Base-by-base conservation (phyloP, 2,113 vertebrate species). In the Tylochromis polylepis region DNA sequence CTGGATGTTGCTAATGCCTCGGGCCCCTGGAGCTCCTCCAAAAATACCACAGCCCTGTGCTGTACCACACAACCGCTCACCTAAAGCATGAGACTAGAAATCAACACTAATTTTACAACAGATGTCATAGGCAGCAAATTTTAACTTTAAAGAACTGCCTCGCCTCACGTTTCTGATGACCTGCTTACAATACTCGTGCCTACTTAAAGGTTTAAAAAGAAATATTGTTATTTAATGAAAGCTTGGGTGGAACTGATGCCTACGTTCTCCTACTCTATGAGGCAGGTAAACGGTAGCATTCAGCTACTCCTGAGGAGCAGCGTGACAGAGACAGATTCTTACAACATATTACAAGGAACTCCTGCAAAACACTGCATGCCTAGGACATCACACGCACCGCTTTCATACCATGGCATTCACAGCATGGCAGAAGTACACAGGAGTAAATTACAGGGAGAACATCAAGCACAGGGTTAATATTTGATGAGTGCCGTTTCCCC, bases 31-130 rank as follows among this genome's bases (percentile, higher is more conserved):
- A 91, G 87, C 38, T 80, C 62, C 84, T 93, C 90, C 93, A 89
- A 92, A 95, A 94, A 95, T 94, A 94, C 91, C 89, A 91, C 87
- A 89, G 85, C 55, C 84, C 86, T 58, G 81, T 43, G 22, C 75
- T 43, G 75, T 72, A 86, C 86, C 79, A 53, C 87, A 86, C 89
- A 89, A 55, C 56, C 41, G 4, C 83, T 60, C 5, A 43, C 83
- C 79, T 88, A 55, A 78, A 80, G 67, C 87, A 75, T 16, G 3
- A 83, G 36, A 70, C 62, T 70, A 55, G 5, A 90, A 88, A 85
- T 58, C 75, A 78, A 36, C 0, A 6, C 60, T 86, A 70, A 89
- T 87, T 92, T 90, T 65, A 91, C 56, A 91, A 85, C 84, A 86
- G 59, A 51, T 15, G 22, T 82, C 67, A 58, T 5, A 55, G 11